These are phyloP conservation scores for Ormyrus nitidulus DNA, from an alignment of 2,888 invertebrate species.

Conservation along the genomic window DNA sequence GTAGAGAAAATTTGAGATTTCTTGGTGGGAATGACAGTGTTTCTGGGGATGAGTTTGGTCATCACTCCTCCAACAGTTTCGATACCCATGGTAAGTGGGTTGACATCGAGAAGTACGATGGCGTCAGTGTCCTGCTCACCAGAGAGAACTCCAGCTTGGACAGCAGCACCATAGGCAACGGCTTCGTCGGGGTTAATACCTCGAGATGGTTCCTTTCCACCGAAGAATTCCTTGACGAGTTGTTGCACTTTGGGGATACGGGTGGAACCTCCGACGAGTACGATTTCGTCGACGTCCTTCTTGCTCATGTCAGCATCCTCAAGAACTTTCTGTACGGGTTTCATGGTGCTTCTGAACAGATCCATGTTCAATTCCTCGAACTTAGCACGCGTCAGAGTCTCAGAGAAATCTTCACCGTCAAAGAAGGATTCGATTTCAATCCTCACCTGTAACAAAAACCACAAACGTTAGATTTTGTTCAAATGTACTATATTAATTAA, in stretches of 20 bases:
- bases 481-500: not conserved
- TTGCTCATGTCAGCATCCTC: slow-evolving; percentile 99
- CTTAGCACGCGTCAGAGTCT: slow-evolving; percentile 97
- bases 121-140: slow-evolving; percentile 98
- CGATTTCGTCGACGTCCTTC: slow-evolving; percentile 98
- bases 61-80: slow-evolving; percentile 99
- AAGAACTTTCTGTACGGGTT: slow-evolving; percentile 87
- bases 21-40: slow-evolving; percentile 99
- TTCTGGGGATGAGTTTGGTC: slow-evolving; percentile 98
- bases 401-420: slow-evolving; percentile 98
- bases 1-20: slow-evolving; percentile 99
- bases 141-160: slow-evolving; percentile 98
- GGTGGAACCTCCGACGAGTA: slow-evolving; percentile 98
- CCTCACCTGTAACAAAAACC: slow-evolving; percentile 79
- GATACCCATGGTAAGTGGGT: slow-evolving; percentile 99
- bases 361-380: slow-evolving; percentile 98
- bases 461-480: too few relatives aligned
- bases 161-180: slow-evolving; percentile 98
- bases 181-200: slow-evolving; percentile 99
- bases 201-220: slow-evolving; percentile 97
- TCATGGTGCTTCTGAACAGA: slow-evolving; percentile 80
- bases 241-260: slow-evolving; percentile 99
- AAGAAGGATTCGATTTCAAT: slow-evolving; percentile 99
- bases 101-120: slow-evolving; percentile 97
- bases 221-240: slow-evolving; percentile 95